Percentiles rank a stretch among this genome's conserved stretches.
Conservation (phyloP, 2,888 invertebrate species). For the Drosophila meridionalis region DNA sequence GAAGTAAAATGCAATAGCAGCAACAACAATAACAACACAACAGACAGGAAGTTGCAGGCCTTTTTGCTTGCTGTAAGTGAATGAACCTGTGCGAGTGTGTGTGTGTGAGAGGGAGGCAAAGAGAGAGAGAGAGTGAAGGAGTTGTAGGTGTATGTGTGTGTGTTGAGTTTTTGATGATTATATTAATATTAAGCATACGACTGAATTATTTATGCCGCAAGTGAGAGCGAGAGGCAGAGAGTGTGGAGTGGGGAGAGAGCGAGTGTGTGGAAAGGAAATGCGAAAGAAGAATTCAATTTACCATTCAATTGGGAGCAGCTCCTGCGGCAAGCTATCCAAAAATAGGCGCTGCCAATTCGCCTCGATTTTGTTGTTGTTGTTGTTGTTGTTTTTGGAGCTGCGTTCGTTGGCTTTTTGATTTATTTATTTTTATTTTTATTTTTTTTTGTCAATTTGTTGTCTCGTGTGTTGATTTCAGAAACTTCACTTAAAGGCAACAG, state of each 20-base stretch:
- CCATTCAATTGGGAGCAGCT: constrained; percentile 68
- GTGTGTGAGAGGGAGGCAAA: constrained; percentile 1
- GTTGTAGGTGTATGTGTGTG: constrained; percentile 11
- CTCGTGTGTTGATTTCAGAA: constrained; percentile 61
- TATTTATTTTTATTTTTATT: constrained; percentile 44
- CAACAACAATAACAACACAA: constrained; percentile 39
- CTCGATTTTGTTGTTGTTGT: constrained; percentile 39
- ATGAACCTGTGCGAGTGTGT: constrained; percentile 50
- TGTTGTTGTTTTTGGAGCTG: constrained; percentile 37
- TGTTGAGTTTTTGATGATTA: constrained; percentile 53
- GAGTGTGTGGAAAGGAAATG: constrained; percentile 35
- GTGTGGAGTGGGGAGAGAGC: neutral
- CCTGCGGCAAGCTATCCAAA: constrained; percentile 69
- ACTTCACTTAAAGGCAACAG: constrained; percentile 69
- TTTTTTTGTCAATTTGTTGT: constrained; percentile 22
- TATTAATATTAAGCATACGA: constrained; percentile 71
- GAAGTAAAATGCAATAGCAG: constrained; percentile 71
- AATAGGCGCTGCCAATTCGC: constrained; percentile 73
- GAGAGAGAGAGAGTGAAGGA: constrained; percentile 22
- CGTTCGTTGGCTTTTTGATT: constrained; percentile 62
- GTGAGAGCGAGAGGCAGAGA: constrained; percentile 3
- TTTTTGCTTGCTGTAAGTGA: constrained; percentile 46
- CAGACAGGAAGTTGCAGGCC: constrained; percentile 72
- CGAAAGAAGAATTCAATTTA: constrained; percentile 64
- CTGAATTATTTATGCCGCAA: constrained; percentile 56